Percentiles rank a stretch among this genome's conserved stretches.
phyloP scores from a whole-genome alignment of 2,113 vertebrate genomes.

The Cinclus cinclus region DNA sequence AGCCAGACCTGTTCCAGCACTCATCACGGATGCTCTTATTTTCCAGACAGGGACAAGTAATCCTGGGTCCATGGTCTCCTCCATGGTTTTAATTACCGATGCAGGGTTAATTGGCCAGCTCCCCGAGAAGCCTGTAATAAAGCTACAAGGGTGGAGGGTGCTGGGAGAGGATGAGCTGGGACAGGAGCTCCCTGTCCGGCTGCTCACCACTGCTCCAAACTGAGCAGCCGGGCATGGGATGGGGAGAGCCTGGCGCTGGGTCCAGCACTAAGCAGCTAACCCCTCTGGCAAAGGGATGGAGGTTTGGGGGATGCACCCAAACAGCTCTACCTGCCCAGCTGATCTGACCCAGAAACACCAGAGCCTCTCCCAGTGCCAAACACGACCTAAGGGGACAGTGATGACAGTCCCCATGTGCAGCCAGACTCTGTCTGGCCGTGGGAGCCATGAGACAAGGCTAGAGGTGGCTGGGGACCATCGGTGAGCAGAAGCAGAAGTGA shows the following conservation, averaged over 20 bases:
- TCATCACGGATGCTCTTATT: constrained; percentile 28
- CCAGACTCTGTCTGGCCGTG: rapidly evolving
- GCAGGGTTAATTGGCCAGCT: constrained; percentile 28
- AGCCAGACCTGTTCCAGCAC: constrained; percentile 47
- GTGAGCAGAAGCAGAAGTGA: constrained; percentile 53
- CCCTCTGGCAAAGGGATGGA: neutral
- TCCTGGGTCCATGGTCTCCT: constrained; percentile 5
- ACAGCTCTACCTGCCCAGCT: neutral
- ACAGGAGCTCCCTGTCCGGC: neutral
- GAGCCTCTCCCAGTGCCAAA: neutral
- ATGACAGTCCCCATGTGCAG: neutral
- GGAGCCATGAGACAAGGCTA: rapidly evolving
- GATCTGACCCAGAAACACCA: neutral
- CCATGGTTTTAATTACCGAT: constrained; percentile 34
- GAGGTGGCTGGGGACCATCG: rapidly evolving
- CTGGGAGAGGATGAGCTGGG: neutral
- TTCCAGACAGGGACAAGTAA: constrained; percentile 33
- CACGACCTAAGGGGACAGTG: neutral
- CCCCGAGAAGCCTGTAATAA: constrained; percentile 36
- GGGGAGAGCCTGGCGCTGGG: rapidly evolving
- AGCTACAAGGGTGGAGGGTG: neutral
- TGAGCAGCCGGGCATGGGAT: neutral
- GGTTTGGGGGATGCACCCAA: neutral
- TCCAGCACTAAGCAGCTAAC: rapidly evolving
- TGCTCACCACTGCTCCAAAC: rapidly evolving